Evolutionary conservation across 2,797 vertebrate genomes (phyloP), one percentile per base, ranked within the genome.

Genomic region (Phylloscopus collybita): DNA sequence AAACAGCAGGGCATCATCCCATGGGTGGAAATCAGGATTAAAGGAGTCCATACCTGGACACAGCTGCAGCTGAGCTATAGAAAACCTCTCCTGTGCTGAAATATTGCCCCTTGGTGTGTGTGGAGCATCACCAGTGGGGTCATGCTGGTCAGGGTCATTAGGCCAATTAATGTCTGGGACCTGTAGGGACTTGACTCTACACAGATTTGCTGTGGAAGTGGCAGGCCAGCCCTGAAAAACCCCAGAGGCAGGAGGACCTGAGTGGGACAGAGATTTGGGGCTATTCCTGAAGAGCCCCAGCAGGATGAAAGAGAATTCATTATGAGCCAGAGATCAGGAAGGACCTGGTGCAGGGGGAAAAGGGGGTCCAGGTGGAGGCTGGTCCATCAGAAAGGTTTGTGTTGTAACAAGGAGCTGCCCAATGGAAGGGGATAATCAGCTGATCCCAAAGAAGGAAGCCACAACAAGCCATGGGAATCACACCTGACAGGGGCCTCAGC

Each of bases 31-130:
- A 26, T 30, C 21, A 64, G 29, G 6, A 54, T 8, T 30, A 21
- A 38, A 10, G 9, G 1, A 47, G 18, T 4, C 11, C 11, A 22
- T 0, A 53, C 1, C 14, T 4, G 11, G 0, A 1, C 12, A 18
- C 1, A 42, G 1, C 8, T 36, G 1, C 36, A 65, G 3, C 0
- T 19, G 1, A 78, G 5, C 20, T 40, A 30, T 1, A 66, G 4
- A n/a, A 1, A 6, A 57, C 4, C 20, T 38, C 23, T 42, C 12
- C 2, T n/a, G 40, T 32, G 16, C n/a, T 82, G 60, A 49, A 87
- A 69, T 25, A 49, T 15, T 76, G 16, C 7, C 54, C 57, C 27
- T 57, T 1, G 1, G 7, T 26, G 16, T 21, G 66, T 0, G 0
- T 49, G 34, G 29, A 88, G 26, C 34, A 44, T 19, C 53, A 34